Evolutionary conservation across 2,888 invertebrate genomes (phyloP).

Genomic region (Mimachlamys varia): DNA sequence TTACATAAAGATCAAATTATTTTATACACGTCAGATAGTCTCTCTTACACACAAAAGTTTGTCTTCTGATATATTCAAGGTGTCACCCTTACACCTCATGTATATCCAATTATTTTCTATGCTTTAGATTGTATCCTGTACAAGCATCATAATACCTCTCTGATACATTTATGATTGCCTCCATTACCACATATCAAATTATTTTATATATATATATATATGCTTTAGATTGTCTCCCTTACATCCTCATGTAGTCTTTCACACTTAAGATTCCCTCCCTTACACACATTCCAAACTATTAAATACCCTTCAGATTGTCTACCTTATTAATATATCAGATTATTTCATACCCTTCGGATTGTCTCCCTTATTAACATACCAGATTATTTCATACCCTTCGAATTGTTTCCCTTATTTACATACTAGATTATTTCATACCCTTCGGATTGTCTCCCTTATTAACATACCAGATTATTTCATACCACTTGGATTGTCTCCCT

Average conservation of each 20-base stretch:
- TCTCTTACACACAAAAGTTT: not conserved
- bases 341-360: not conserved
- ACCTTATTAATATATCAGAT: not conserved
- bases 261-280: too few species aligned
- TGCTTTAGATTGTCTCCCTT: not conserved
- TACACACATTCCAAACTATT: not conserved
- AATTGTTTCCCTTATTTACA: not conserved
- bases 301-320: not conserved
- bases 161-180: not conserved
- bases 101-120: too few species aligned
- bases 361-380: not conserved
- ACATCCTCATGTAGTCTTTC: not conserved
- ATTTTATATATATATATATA: too few species aligned
- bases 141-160: not conserved
- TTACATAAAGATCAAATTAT: not conserved
- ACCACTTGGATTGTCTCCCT: not conserved
- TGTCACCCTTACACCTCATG: not conserved
- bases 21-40: not conserved
- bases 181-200: not conserved
- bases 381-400: too few species aligned
- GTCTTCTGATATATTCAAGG: not conserved
- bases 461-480: too few species aligned
- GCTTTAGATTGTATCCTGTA: not conserved
- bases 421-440: too few species aligned
- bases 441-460: not conserved